Conservation (phyloP, 2,888 invertebrate species). For the Drosophila tripunctata region DNA sequence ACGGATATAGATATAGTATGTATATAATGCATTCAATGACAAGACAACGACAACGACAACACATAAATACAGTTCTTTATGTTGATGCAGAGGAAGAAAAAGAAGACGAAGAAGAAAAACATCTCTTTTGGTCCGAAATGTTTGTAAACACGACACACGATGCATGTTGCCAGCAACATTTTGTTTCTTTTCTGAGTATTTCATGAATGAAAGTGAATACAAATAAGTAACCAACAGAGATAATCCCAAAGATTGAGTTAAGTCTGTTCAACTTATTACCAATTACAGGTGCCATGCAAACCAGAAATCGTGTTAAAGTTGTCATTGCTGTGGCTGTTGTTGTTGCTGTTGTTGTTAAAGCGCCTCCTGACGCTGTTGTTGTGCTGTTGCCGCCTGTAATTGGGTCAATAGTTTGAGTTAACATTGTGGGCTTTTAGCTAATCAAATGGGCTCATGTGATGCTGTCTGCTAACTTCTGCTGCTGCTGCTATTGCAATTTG, state of each 20-base stretch:
- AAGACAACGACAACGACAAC: conserved; percentile 37
- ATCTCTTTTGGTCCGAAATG: conserved; percentile 10
- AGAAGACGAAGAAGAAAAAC: neutral
- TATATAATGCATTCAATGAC: conserved; percentile 51
- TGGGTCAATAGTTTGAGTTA: conserved; percentile 56
- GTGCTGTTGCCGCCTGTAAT: conserved; percentile 57
- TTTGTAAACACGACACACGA: conserved; percentile 23
- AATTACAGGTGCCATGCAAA: conserved; percentile 84
- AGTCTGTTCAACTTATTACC: conserved; percentile 71
- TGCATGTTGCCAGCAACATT: conserved; percentile 51
- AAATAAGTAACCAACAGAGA: conserved; percentile 1
- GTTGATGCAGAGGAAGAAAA: conserved; percentile 23
- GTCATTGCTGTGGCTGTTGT: conserved; percentile 45
- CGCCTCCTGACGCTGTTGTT: neutral
- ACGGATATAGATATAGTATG: conserved; percentile 42
- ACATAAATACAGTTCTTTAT: conserved; percentile 38
- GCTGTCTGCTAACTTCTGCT: no score
- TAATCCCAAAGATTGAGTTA: conserved; percentile 7
- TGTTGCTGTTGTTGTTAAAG: conserved; percentile 11
- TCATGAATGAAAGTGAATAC: conserved; percentile 48
- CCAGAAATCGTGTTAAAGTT: conserved; percentile 82
- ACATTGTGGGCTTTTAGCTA: conserved; percentile 3
- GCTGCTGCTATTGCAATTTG: neutral
- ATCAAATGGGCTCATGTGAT: conserved; percentile 59
- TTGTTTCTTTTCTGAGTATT: conserved; percentile 5